phyloP scores from a whole-genome alignment of 92 coral and sea anemone genomes.

The Actinernus sp. region DNA sequence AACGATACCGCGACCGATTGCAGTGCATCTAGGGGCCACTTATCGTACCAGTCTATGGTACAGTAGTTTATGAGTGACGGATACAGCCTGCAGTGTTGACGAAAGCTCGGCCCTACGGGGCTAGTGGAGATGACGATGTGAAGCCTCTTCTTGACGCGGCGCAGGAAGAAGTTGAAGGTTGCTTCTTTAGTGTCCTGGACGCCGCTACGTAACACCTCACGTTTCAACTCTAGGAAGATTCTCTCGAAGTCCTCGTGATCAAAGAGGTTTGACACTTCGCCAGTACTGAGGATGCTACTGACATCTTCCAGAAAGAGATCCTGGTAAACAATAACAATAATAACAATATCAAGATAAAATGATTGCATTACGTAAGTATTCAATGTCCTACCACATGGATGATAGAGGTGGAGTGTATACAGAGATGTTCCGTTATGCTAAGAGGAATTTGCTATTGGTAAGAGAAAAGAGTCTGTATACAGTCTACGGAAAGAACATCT shows the following conservation, averaged over 20 bases:
- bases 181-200: constrained; percentile 79
- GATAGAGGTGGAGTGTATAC: no score
- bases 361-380: no score
- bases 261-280: constrained; percentile 81
- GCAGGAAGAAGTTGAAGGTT: constrained; percentile 83
- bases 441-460: no score
- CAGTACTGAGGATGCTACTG: constrained; percentile 73
- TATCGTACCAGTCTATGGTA: constrained; percentile 96
- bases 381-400: no score
- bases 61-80: constrained; percentile 94
- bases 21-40: constrained; percentile 94
- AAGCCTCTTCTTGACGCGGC: constrained; percentile 81
- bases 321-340: constrained; percentile 48
- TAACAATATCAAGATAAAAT: no score
- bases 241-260: constrained; percentile 88
- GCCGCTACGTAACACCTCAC: constrained; percentile 68
- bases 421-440: no score
- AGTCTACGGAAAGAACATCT: no score
- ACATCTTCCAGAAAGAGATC: constrained; percentile 93
- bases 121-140: constrained; percentile 92
- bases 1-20: constrained; percentile 86
- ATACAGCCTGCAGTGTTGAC: constrained; percentile 90
- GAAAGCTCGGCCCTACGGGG: constrained; percentile 88
- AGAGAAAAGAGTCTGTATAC: no score
- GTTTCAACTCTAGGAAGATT: constrained; percentile 72